A percentile compares a stretch with the other conserved stretches of the same genome.
These are phyloP conservation scores for Oriolus oriolus DNA, from an alignment of 2,113 vertebrate species.

Conservation along the genomic window DNA sequence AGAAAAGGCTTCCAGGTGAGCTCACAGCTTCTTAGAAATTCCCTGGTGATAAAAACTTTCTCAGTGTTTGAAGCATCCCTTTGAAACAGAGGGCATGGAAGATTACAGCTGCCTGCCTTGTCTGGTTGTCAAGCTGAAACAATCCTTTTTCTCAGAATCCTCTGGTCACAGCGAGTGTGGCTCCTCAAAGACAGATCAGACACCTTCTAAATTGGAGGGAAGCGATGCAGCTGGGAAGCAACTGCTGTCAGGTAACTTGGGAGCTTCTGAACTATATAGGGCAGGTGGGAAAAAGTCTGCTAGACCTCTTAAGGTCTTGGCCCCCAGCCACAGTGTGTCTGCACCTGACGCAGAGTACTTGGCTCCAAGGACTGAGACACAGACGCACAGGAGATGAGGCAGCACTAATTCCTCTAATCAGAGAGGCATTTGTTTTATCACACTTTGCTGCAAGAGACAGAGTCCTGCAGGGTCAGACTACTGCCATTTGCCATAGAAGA, in stretches of 20 bases:
- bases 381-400: neutral
- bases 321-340: neutral
- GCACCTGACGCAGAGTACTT: neutral
- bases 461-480: constrained; percentile 1
- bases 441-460: neutral
- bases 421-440: constrained; percentile 36
- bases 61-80: neutral
- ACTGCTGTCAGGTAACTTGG: neutral
- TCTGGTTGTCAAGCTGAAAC: neutral
- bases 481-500: constrained; percentile 21
- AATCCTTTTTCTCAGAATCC: neutral
- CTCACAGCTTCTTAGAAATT: neutral
- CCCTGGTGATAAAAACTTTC: neutral
- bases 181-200: neutral
- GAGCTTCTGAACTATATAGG: neutral
- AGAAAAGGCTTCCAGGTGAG: neutral
- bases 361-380: neutral
- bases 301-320: neutral
- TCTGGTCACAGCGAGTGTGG: neutral
- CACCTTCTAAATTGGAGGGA: neutral
- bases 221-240: neutral
- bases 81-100: neutral
- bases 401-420: constrained; percentile 24
- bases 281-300: neutral
- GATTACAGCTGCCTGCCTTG: neutral